Conservation (phyloP, 2,888 invertebrate genomes). For the Synergus gifuensis region DNA sequence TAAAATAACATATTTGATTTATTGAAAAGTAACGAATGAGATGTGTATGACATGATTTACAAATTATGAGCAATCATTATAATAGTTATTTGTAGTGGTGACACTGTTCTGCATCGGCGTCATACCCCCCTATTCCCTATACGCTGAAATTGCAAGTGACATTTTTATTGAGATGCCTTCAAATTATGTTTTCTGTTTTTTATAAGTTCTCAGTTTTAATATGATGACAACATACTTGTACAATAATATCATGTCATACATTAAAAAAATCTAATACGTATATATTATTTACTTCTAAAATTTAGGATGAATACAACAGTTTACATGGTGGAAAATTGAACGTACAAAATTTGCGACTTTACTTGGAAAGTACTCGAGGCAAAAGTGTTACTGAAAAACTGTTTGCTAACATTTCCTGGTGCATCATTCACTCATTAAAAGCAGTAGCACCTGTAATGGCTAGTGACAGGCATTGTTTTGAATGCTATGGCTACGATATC, state of each 20-base stretch:
- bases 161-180: no score
- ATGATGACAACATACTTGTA: background rate
- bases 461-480: conserved; percentile 94
- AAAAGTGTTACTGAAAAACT: conserved; percentile 92
- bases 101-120: no score
- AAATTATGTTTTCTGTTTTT: no score
- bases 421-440: conserved; percentile 95
- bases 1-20: no score
- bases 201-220: no score
- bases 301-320: conserved; percentile 93
- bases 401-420: conserved; percentile 93
- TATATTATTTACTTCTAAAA: conserved; percentile 49
- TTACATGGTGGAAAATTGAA: conserved; percentile 97
- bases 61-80: no score
- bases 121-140: no score
- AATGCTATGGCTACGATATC: conserved; percentile 97
- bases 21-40: no score
- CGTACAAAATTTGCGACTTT: conserved; percentile 92
- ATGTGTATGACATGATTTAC: no score
- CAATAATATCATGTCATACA: background rate
- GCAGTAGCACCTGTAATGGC: conserved; percentile 96
- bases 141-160: no score
- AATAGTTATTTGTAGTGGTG: no score
- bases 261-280: background rate
- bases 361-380: conserved; percentile 94